phyloP scores from a whole-genome alignment of 2,888 invertebrate genomes.

The Orthonychiurus folsomi region DNA sequence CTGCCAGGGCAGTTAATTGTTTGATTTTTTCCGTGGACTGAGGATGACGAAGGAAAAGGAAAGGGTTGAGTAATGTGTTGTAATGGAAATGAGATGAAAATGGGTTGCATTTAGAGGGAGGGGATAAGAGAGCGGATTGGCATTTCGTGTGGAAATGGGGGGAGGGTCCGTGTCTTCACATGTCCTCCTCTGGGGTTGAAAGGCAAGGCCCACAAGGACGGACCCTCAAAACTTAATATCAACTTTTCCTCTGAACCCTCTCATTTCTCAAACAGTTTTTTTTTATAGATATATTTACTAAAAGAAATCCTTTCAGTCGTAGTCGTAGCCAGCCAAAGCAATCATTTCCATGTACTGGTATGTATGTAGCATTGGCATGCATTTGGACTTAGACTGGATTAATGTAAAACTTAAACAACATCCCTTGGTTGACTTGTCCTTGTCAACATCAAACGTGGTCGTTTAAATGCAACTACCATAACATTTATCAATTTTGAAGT shows the following conservation, averaged over 20 bases:
- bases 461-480: not conserved
- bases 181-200: not conserved
- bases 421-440: not conserved
- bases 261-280: too few relatives aligned
- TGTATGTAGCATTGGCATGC: too few relatives aligned
- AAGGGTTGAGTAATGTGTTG: not conserved
- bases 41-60: too few relatives aligned
- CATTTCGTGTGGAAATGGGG: not conserved
- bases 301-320: too few relatives aligned
- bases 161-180: not conserved
- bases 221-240: not conserved
- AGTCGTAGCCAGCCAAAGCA: not conserved
- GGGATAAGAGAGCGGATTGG: not conserved
- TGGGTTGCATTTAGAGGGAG: not conserved
- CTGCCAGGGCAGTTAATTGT: too few relatives aligned
- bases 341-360: not conserved
- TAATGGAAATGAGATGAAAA: not conserved
- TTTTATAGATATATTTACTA: too few relatives aligned
- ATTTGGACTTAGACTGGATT: too few relatives aligned
- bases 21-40: too few relatives aligned
- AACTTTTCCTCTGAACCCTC: not conserved
- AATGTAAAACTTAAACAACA: too few relatives aligned
- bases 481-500: slow-evolving; percentile 1
- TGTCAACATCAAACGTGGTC: slow-evolving; percentile 1
- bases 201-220: not conserved